Evolutionary conservation across 1,140 invertebrate species (phyloP), one percentile per base, ranked within the genome.

Genomic region (Zaprionus africanus): DNA sequence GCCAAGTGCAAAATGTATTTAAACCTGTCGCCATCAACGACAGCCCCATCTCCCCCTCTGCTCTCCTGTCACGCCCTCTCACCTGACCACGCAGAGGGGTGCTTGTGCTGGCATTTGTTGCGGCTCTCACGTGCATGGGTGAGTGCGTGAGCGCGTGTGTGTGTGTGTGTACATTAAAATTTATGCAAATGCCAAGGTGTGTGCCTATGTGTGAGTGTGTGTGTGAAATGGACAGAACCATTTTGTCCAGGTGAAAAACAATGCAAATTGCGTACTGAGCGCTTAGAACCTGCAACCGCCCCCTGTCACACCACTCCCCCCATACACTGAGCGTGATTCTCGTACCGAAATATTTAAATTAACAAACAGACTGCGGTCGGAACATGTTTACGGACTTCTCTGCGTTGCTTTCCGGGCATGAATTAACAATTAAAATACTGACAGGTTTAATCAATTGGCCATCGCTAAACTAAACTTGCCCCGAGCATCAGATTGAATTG

Each of bases 1-100:
- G 62, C 51, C 61, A 62, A 57, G 70, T 73, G 75, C 63, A 74
- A 77, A 77, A 77, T 77, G 75, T 73, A 73, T 73, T 77, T 77
- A 76, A 76, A 66, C 69, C 68, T 76, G 69, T 76, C 74, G 69
- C 62, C 61, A 65, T 58, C 41, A 63, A 12, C 28, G 53, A n/a
- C 36, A 24, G 17, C 13, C 49, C 31, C 4, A n/a, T 15, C 17
- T 1, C 26, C 41, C 19, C 0, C 11, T 9, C 46, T 11, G n/a
- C n/a, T 31, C 31, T 9, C 31, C 13, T 26, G 31, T n/a, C 26
- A n/a, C n/a, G 13, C n/a, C 9, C 46, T 28, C 19, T 24, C 12
- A 56, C 49, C 65, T 15, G 53, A 15, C 41, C 53, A 63, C 24
- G n/a, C 2, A 38, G 36, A 38, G 36, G 36, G 36, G 1, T 15